A percentile compares a stretch with the other conserved stretches of the same genome.
phyloP scores from a whole-genome alignment of 2,888 invertebrate genomes.

The Ochropacha duplaris region DNA sequence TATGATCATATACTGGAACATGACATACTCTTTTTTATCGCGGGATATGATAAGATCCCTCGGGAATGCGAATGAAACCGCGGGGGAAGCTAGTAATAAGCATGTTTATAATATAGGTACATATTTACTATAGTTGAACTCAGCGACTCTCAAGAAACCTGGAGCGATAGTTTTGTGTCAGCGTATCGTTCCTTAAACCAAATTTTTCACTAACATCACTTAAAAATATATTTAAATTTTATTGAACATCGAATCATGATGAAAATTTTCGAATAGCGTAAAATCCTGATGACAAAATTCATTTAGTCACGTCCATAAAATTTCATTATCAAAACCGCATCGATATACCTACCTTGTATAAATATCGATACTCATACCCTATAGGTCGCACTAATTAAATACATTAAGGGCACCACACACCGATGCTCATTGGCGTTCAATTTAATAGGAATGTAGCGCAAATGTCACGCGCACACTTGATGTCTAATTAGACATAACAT shows the following conservation, averaged over 20 bases:
- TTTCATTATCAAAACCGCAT: neutral
- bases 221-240: neutral
- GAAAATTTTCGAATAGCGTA: neutral
- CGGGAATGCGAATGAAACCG: too few relatives aligned
- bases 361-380: conserved; percentile 5
- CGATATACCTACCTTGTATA: neutral
- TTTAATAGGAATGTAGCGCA: conserved; percentile 49
- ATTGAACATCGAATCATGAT: too few relatives aligned
- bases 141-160: too few relatives aligned
- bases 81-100: too few relatives aligned
- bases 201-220: too few relatives aligned
- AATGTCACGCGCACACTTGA: conserved; percentile 42
- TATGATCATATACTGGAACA: too few relatives aligned
- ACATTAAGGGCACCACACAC: conserved; percentile 34
- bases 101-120: too few relatives aligned
- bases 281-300: neutral
- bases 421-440: conserved; percentile 23
- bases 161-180: too few relatives aligned
- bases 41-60: too few relatives aligned
- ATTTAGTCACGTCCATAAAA: neutral
- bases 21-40: too few relatives aligned
- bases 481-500: conserved; percentile 49
- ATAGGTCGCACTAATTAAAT: conserved; percentile 51
- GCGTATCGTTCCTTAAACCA: too few relatives aligned
- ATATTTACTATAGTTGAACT: too few relatives aligned